These are phyloP conservation scores for Rhamnusium bicolor DNA, from an alignment of 2,888 invertebrate genomes.

Conservation along the genomic window DNA sequence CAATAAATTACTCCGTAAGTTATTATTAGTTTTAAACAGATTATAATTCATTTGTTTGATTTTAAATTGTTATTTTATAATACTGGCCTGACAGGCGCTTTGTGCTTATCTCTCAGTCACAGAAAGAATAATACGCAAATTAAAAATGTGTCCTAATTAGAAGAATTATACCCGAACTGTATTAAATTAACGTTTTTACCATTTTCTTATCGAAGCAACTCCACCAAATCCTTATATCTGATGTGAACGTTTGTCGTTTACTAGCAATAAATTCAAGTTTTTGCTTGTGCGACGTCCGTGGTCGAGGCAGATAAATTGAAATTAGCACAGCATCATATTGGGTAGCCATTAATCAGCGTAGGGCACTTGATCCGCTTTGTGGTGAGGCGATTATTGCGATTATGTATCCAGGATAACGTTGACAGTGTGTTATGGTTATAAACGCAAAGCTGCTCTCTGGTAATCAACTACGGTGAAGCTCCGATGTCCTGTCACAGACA, in stretches of 20 bases:
- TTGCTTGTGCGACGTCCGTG: constrained; percentile 41
- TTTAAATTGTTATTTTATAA: no score
- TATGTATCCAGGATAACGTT: constrained; percentile 44
- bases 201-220: constrained; percentile 21
- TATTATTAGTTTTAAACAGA: no score
- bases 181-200: constrained; percentile 25
- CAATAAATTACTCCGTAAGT: no score
- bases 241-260: constrained; percentile 24
- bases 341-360: constrained; percentile 64
- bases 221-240: constrained; percentile 31
- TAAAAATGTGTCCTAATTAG: constrained; percentile 14
- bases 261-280: constrained; percentile 46
- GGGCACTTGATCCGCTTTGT: constrained; percentile 63
- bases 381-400: constrained; percentile 63
- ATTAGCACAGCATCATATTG: constrained; percentile 64
- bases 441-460: constrained; percentile 49
- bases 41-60: no score
- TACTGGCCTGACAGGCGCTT: no score
- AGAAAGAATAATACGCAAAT: background rate
- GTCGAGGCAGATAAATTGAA: constrained; percentile 58
- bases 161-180: constrained; percentile 8
- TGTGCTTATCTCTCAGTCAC: background rate
- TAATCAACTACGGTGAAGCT: constrained; percentile 39
- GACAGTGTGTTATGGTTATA: constrained; percentile 49
- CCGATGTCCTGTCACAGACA: constrained; percentile 22